Conservation (phyloP, 2,888 invertebrate genomes). For the Mimumesa dahlbomi region DNA sequence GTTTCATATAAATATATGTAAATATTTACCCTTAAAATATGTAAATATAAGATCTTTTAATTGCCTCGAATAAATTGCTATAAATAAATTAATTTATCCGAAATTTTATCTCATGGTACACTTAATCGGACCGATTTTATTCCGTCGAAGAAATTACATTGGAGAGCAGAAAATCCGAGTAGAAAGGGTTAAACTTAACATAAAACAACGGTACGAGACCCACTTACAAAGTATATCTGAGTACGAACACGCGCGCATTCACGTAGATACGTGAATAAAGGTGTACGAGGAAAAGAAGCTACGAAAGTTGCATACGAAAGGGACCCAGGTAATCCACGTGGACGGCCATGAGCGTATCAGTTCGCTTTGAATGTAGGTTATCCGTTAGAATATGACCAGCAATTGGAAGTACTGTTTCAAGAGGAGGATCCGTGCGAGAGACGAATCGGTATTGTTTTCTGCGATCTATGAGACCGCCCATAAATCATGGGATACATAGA, state of each 20-base stretch:
- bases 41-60: too few relatives aligned
- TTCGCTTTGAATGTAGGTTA: constrained; percentile 73
- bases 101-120: neutral
- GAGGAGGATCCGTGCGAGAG: constrained; percentile 13
- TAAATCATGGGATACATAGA: too few relatives aligned
- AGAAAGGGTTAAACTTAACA: too few relatives aligned
- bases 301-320: constrained; percentile 77
- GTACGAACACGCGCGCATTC: constrained; percentile 28
- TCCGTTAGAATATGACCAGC: constrained; percentile 74
- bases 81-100: too few relatives aligned
- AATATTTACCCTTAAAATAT: too few relatives aligned
- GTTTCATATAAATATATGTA: too few relatives aligned
- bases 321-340: constrained; percentile 64
- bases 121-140: constrained; percentile 6
- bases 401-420: constrained; percentile 57
- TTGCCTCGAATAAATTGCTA: too few relatives aligned
- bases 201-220: constrained; percentile 53
- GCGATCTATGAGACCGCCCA: too few relatives aligned
- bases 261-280: constrained; percentile 53
- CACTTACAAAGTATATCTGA: constrained; percentile 48
- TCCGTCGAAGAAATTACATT: too few relatives aligned
- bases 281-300: constrained; percentile 65
- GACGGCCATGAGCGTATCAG: constrained; percentile 64
- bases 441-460: neutral
- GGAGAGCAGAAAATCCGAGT: too few relatives aligned